phyloP scores from a whole-genome alignment of 2,888 invertebrate genomes.

The Drosophila meridionalis region DNA sequence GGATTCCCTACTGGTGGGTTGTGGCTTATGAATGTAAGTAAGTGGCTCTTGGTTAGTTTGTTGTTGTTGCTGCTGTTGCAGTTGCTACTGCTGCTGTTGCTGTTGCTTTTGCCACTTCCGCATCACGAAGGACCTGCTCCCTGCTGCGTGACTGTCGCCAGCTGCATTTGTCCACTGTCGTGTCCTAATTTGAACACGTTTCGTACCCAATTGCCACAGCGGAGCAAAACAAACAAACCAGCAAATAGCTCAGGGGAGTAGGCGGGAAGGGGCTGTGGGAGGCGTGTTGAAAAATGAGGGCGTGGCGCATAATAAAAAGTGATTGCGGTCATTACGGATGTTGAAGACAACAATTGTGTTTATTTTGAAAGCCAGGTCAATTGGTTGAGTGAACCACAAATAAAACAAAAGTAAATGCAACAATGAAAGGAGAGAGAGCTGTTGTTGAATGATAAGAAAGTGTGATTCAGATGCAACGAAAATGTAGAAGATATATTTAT shows the following conservation, averaged over 20 bases:
- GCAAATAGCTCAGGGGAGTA: constrained; percentile 23
- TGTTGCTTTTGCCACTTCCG: constrained; percentile 52
- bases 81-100: neutral
- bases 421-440: neutral
- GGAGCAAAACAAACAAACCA: constrained; percentile 55
- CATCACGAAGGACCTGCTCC: constrained; percentile 32
- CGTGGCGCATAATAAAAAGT: constrained; percentile 15
- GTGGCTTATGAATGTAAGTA: constrained; percentile 78
- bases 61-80: neutral
- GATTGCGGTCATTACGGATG: constrained; percentile 59
- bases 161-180: constrained; percentile 59
- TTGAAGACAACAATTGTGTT: constrained; percentile 38
- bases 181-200: constrained; percentile 75
- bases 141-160: constrained; percentile 41
- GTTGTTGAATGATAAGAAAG: neutral
- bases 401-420: neutral
- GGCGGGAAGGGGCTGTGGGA: too few relatives aligned
- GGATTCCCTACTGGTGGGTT: constrained; percentile 21
- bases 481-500: neutral
- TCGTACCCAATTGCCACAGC: constrained; percentile 69
- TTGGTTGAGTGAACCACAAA: constrained; percentile 21
- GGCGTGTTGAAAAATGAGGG: neutral
- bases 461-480: neutral
- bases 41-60: constrained; percentile 79
- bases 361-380: constrained; percentile 24